Evolutionary conservation across 2,888 invertebrate genomes (phyloP), one percentile per base, ranked within the genome.

Genomic region (Nemurella pictetii): DNA sequence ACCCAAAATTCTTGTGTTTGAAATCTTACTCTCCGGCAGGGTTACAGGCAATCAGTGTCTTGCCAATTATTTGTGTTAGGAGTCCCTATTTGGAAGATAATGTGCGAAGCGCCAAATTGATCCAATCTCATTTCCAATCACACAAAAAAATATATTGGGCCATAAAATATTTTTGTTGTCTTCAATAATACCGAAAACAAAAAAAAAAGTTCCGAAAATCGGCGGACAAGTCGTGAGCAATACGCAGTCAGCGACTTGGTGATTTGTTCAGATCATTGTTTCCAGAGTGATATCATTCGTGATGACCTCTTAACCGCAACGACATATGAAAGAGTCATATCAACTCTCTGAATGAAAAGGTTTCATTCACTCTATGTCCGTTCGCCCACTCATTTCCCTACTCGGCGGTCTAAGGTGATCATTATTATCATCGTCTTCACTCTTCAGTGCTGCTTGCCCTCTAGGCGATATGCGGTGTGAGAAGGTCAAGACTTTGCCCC

Each of bases 401-500:
- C 5, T 1, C 20, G 75, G 27, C 27, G 55, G 1, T 55, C 12
- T 12, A 12, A 55, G 12, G 55, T 12, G 55, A 12, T 3, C 20
- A 55, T 12, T 55, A 55, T 55, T 55, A 55, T 55, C 55, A 9
- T 3, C 32, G 32, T 32, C 32, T 5, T 55, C 55, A 7, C n/a
- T n/a, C n/a, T 3, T 55, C 55, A 20, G 55, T 55, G 20, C 15
- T 20, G 55, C 55, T 15, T 2, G 55, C 55, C 15, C 55, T 20
- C 55, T 12, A 26, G 27, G 75, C 75, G 26, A 25, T 26, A 9
- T 75, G 12, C 28, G 15, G 75, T 75, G 75, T 75, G 75, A 78
- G 78, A 78, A 78, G 78, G 78, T 78, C 78, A 78, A 78, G 78
- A 30, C 75, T 55, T 20, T 55, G 55, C 55, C 55, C 75, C 26